Base-by-base conservation (phyloP, 1,140 invertebrate species). In the Neomicropteryx cornuta region DNA sequence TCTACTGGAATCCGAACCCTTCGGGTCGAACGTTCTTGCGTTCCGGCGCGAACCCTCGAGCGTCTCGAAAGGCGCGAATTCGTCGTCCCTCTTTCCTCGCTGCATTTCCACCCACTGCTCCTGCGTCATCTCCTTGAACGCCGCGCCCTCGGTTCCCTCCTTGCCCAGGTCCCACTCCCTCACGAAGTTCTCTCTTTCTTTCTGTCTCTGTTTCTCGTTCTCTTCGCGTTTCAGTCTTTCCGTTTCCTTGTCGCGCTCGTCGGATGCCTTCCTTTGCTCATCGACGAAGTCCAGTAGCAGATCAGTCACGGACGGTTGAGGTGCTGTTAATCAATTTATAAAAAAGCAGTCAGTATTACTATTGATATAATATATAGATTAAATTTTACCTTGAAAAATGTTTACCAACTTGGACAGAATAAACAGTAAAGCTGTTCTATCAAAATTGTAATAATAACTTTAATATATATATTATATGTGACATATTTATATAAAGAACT, bases 41-140 rank as follows among this genome's bases (percentile, higher is more conserved):
- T 30, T 16, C n/a, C 32, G 21, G 10, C 10, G 13, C 8, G 30
- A 10, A 5, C 18, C 18, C 14, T 32, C 2, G 32, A 33, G 32
- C 23, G 17, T 22, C 10, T 16, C 33, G 27, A 10, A 5, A 35
- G 79, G 79, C 2, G 78, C 82, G 58, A 87, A 88, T 55, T 87
- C 81, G 4, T 66, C 38, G 6, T 61, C 60, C 39, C 84, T 70
- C 49, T 82, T 73, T 41, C 65, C 58, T 36, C 83, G 70, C 53
- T 83, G 76, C 48, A 82, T 77, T 38, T 82, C 68, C 8, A 84
- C 73, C 79, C 84, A 88, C 62, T 87, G 77, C 56, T 84, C 77
- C 66, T 88, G 84, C 0, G 75, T 75, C 73, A 86, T 79, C 41
- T 72, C 62, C 45, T 67, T 62, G 43, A 71, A 68, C 46, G 70